Evolutionary conservation across 2,797 vertebrate genomes (phyloP), one percentile per base, ranked within the genome.

Genomic region (Thunnus albacares): DNA sequence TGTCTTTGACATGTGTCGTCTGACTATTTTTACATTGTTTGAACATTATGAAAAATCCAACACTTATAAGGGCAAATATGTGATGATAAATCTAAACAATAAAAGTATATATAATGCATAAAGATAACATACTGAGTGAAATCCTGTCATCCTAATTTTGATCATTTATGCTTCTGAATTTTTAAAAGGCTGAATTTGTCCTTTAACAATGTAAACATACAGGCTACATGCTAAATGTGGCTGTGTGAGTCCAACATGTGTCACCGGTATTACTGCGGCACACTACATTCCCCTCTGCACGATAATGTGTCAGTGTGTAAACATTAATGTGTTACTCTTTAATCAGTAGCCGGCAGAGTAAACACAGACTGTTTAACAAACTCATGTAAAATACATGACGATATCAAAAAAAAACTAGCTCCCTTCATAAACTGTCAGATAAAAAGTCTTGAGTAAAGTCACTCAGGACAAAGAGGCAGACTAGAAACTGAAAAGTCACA

Each of bases 361-460:
- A 90, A 89, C 80, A 85, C 56, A 55, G 6, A 7, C 22, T 80
- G 83, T 81, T 79, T 28, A 35, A 84, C 47, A 59, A 43, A 3
- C 35, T 63, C 47, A 1, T 0, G 41, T 55, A 9, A 55, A 61
- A 49, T 8, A 58, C 71, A n/a, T 0, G 3, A 51, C 13, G 38
- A 3, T 38, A 33, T 20, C 0, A 4, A 24, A 49, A 49, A 49
- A 41, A 41, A 9, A 35, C 15, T 9, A 2, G 8, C 2, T 24
- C 14, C 17, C 14, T 5, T 0, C 24, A 71, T 6, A 47, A n/a
- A 33, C 14, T 9, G 14, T 17, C 26, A 51, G 71, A 56, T 65
- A 70, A 74, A 53, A 4, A 3, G 4, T 55, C n/a, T 38, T 1
- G 9, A n/a, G 18, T 26, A 51, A 57, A 28, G 53, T 28, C 38